Evolutionary conservation across 2,797 vertebrate species (phyloP), one percentile per base, ranked within the genome.

Genomic region (Tenualosa ilisha): DNA sequence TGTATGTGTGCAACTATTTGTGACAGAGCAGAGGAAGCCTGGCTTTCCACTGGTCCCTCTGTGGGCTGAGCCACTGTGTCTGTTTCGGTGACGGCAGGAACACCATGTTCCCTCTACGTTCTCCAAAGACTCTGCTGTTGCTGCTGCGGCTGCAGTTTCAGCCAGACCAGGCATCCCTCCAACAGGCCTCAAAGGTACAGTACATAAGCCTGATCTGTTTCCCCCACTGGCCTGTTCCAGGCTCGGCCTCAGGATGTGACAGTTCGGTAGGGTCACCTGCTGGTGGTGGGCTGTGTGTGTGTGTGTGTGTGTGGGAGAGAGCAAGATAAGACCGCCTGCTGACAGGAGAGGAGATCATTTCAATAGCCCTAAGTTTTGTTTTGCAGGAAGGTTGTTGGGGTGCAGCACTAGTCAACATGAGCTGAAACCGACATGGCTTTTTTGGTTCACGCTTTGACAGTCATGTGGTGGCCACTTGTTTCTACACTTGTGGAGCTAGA

Each of bases 61-160:
- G 37, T 75, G 68, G 68, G 68, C 24, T 43, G 1, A 20, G 37
- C 37, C 72, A 46, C 72, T 79, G 72, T 79, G 72, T 51, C 50
- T 43, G 72, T 6, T 43, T 79, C 72, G 8, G 72, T 81, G 83
- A 83, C 26, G 83, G 79, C 83, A 85, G 46, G 84, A 88, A 87
- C 89, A 88, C 31, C 3, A 82, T 88, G 86, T 89, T 88, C 89
- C 83, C 84, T 54, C 49, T 50, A 15, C 26, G 37, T 26, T 50
- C 81, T 46, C 84, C 40, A 24, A 63, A 79, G 65, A 12, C 59
- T 49, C 81, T 11, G 8, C 59, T 24, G 59, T 6, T 24, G 63
- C 72, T 75, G 15, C 15, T 75, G 15, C 31, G 7, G 72, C 31
- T 75, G 68, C 31, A 37, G 26, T 26, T 40, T 31, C 22, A 72